These are phyloP conservation scores for Melinaea menophilus DNA, from an alignment of 2,888 invertebrate species.

Conservation along the genomic window DNA sequence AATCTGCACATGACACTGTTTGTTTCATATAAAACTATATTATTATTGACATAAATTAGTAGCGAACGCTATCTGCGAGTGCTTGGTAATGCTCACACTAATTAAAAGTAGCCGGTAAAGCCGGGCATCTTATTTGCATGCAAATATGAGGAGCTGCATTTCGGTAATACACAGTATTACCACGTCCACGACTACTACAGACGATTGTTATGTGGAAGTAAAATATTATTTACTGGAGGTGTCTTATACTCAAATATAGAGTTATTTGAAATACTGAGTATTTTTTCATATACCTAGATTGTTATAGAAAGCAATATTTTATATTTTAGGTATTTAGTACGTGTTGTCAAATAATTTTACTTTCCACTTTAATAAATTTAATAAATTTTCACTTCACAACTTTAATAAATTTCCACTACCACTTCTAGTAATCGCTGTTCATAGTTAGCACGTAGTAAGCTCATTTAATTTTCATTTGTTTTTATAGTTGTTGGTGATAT, in stretches of 20 bases:
- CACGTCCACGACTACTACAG: slow-evolving; percentile 24
- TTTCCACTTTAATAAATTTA: too few species aligned
- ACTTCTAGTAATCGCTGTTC: slow-evolving; percentile 17
- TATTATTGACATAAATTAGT: not conserved
- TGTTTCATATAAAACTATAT: not conserved
- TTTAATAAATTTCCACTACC: not conserved
- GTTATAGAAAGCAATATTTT: not conserved
- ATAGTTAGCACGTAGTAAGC: slow-evolving; percentile 25
- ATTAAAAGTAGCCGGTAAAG: slow-evolving; percentile 23
- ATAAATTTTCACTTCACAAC: too few species aligned
- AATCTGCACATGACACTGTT: not conserved
- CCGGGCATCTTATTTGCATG: slow-evolving; percentile 41
- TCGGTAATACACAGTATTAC: slow-evolving; percentile 34
- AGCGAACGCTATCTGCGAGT: not conserved
- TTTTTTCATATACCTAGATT: not conserved
- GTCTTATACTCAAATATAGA: not conserved
- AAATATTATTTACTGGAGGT: not conserved
- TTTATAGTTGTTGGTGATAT: slow-evolving; percentile 24
- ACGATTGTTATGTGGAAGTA: not conserved
- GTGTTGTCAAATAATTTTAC: too few species aligned
- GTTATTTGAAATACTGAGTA: too few species aligned
- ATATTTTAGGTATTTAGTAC: too few species aligned
- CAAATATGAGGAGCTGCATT: slow-evolving; percentile 36
- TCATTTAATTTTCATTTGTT: slow-evolving; percentile 34
- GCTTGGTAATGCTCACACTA: slow-evolving; percentile 22